Evolutionary conservation across 2,113 vertebrate genomes (phyloP).

Genomic region (Pteropus alecto): DNA sequence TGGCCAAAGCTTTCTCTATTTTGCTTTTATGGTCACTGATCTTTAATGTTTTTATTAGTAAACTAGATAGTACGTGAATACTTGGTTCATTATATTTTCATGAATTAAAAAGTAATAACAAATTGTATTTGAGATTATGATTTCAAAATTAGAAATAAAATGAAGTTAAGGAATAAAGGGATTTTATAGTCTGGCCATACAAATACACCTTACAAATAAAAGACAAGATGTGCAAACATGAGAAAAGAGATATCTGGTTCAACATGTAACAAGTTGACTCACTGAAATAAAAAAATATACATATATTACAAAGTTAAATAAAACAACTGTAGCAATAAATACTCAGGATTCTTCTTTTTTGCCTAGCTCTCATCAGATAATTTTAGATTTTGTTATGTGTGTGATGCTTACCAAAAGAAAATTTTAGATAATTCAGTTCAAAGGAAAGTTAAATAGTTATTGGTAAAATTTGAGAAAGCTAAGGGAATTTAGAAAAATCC

Average conservation of each 20-base stretch:
- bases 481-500: not conserved
- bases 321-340: not conserved
- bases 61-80: not conserved
- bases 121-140: not conserved
- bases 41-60: conserved; percentile 11
- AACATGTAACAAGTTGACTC: not conserved
- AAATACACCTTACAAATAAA: not conserved
- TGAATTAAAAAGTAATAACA: not conserved
- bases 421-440: not conserved
- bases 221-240: not conserved
- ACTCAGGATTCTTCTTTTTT: not conserved
- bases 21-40: not conserved
- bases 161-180: not conserved
- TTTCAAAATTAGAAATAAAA: not conserved
- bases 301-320: not conserved
- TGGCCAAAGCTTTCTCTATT: not conserved
- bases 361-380: not conserved
- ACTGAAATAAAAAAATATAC: not conserved
- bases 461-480: not conserved
- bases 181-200: not conserved
- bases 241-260: not conserved
- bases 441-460: not conserved
- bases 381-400: not conserved
- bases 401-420: not conserved
- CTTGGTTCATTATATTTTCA: conserved; percentile 13